Evolutionary conservation across 2,888 invertebrate genomes (phyloP), one percentile per base, ranked within the genome.

Genomic region (Gymnoscelis rufifasciata): DNA sequence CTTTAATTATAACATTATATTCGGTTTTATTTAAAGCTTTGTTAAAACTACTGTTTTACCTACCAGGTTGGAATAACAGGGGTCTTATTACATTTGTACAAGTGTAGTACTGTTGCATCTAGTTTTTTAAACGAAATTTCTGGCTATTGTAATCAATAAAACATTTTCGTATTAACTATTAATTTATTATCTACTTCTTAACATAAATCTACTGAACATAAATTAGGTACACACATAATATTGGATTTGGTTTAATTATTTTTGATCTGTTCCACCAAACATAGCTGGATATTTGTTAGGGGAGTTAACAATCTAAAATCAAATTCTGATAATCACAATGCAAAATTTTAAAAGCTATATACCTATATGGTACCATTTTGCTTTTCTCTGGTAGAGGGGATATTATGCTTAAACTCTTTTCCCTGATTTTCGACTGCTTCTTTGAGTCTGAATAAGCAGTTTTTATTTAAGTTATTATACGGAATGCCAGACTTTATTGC

Each of bases 381-480:
- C n/a, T 37, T 42, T 35, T 24, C 56, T 45, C 39, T 44, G 51
- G 44, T 64, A 68, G 19, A 6, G 11, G 35, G 1, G 40, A 68
- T 36, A 36, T 52, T 50, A 67, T 90, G 89, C 38, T 90, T 89
- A 57, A 93, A 93, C 50, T 82, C 72, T 64, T 90, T 90, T 1
- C 91, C 91, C 24, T 83, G 70, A 11, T 76, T 79, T 64, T 91
- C 89, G 56, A 55, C 52, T 0, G 83, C 79, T 5, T 72, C 68
- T 65, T 92, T 91, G 2, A 93, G 72, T 53, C 90, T 89, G 7
- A 75, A 52, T 35, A 94, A 57, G 2, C 91, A 90, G 0, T 83
- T 90, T 52, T 89, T 86, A 68, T 92, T 92, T 6, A 94, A 80
- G 59, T 91, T 73, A 47, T 91, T 90, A 8, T 90, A 63, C 7